Evolutionary conservation across 2,113 vertebrate species (phyloP), one percentile per base, ranked within the genome.

Genomic region (Turdus rufiventris): DNA sequence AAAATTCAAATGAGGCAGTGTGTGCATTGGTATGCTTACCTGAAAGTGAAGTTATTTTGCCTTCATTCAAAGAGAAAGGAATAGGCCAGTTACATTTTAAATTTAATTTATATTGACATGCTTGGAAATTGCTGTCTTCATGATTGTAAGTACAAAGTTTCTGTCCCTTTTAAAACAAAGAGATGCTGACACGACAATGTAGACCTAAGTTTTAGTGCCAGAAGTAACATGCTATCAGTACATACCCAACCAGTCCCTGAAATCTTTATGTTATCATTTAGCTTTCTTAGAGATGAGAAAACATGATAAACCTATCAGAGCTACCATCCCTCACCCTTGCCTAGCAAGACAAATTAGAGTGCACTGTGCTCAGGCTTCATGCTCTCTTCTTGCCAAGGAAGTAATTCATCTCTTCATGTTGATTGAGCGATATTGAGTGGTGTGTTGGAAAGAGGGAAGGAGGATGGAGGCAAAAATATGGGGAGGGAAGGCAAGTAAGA

Each of bases 271-370:
- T 95, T 95, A 97, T 96, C 94, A 95, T 97, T 97, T 97, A 91
- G 88, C 71, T 94, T 85, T 95, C 96, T 71, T 61, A 82, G 70
- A 96, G 97, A 97, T 97, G 93, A 97, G 96, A 85, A 93, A 84
- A 84, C 84, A 97, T 96, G 96, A 98, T 98, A 97, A 98, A 98
- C 95, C 95, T 95, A 98, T 98, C 96, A 96, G 86, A 82, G 58
- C 33, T 74, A 86, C 96, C 92, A 97, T 97, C 94, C 97, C 93
- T 98, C 97, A 97, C 60, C 91, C 88, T 98, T 54, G 81, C 84
- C 79, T 94, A 96, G 93, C 93, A 94, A 96, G 90, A 95, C 91
- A 96, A 95, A 97, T 94, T 91, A 88, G 70, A 79, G 58, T 51
- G 60, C 93, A 42, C 78, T 81, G 68, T 33, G 71, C 90, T 91